These are phyloP conservation scores for Cerceris ruficornis DNA, from an alignment of 2,888 invertebrate genomes.

Conservation along the genomic window DNA sequence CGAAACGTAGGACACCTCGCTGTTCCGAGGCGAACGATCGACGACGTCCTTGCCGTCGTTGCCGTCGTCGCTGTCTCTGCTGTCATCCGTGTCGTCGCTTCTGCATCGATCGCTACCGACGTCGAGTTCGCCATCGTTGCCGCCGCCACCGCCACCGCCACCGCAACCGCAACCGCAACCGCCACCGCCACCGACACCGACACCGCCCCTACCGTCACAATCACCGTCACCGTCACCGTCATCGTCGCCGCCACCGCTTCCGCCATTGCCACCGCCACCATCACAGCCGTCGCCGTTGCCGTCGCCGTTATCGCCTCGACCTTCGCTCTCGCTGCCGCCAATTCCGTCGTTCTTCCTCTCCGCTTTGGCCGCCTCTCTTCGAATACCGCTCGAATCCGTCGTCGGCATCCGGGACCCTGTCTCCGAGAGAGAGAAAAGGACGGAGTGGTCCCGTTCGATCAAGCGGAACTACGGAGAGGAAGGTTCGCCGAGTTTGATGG, in stretches of 20 bases:
- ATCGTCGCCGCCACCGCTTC: constrained; percentile 6
- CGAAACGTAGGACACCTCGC: constrained; percentile 47
- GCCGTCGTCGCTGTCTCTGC: constrained; percentile 26
- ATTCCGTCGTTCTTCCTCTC: background rate
- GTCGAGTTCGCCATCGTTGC: constrained; percentile 13
- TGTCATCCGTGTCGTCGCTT: background rate
- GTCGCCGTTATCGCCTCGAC: background rate
- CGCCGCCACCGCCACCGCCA: too few species aligned
- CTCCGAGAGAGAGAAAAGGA: background rate
- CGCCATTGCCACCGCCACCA: background rate
- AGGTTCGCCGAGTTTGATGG: too few species aligned
- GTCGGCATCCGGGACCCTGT: background rate
- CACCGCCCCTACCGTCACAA: constrained; percentile 3
- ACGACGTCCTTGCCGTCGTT: constrained; percentile 20
- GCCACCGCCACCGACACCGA: constrained; percentile 5
- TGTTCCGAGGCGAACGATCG: constrained; percentile 33
- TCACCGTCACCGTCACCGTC: constrained; percentile 9
- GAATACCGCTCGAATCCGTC: constrained; percentile 14
- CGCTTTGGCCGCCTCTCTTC: background rate
- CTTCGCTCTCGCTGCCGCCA: background rate
- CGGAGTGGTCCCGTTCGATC: too few species aligned
- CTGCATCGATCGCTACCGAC: constrained; percentile 19
- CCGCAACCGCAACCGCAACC: background rate
- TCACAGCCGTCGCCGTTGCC: background rate
- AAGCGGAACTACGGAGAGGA: too few species aligned